These are phyloP conservation scores for Cephus spinipes DNA, from an alignment of 2,888 invertebrate genomes.

Conservation along the genomic window DNA sequence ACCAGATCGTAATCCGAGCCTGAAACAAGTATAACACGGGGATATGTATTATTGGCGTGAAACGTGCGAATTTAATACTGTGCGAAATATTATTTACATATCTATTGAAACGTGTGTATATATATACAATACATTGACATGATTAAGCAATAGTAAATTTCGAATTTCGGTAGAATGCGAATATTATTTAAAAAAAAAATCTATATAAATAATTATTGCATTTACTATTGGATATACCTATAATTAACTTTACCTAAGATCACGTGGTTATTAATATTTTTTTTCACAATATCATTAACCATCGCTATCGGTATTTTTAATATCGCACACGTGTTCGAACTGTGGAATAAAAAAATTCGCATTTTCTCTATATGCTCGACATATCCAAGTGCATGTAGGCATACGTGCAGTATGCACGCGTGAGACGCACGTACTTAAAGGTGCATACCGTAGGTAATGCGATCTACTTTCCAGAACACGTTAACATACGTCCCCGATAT, in stretches of 20 bases:
- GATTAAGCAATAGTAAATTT: too few species aligned
- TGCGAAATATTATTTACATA: too few species aligned
- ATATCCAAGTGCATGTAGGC: not conserved
- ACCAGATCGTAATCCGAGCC: constrained; percentile 45
- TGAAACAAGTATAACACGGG: constrained; percentile 40
- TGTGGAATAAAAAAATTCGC: not conserved
- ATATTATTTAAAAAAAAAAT: too few species aligned
- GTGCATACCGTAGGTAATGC: constrained; percentile 21
- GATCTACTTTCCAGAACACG: constrained; percentile 19
- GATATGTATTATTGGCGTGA: not conserved
- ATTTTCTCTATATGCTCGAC: not conserved
- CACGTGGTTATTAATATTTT: too few species aligned
- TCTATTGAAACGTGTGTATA: too few species aligned
- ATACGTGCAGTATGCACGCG: not conserved
- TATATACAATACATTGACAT: too few species aligned
- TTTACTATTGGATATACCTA: too few species aligned
- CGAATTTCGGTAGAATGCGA: too few species aligned
- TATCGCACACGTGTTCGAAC: too few species aligned
- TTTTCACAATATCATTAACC: too few species aligned
- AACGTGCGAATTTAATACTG: not conserved
- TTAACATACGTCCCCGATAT: not conserved
- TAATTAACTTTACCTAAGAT: too few species aligned
- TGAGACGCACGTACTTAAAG: not conserved
- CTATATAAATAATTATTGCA: too few species aligned
- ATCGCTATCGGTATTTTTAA: not conserved